Evolutionary conservation across 2,797 vertebrate species (phyloP), one percentile per base, ranked within the genome.

Genomic region (Hypotaenidia okinawae): DNA sequence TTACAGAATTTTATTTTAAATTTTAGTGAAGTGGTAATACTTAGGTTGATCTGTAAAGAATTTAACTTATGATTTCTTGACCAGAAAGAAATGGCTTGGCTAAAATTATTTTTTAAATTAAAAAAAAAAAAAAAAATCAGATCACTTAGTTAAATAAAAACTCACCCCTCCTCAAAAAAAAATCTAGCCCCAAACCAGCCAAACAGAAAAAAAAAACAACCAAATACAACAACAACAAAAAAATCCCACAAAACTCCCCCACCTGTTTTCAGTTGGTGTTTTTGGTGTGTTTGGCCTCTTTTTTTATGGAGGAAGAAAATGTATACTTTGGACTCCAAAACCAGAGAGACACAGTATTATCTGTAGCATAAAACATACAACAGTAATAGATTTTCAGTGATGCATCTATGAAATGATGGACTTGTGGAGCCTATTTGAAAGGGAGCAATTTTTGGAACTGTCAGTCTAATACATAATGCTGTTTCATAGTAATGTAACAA

Each of bases 111-210:
- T 77, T 77, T 24, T 14, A 89, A 89, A 62, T 55, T 77, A 17
- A 0, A 0, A 66, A 61, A 22, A 6, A 35, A 35, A 37, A 37
- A 37, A 39, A 12, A 77, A 64, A 39, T 47, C 19, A 57, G 19
- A 52, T 35, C 4, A 28, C 19, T 85, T 47, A 47, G 11, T 49
- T 23, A 49, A 23, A 23, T 10, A 49, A 49, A 49, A 49, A 49
- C 47, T 22, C 18, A 19, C 43, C 47, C 47, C 47, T 11, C 47
- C 47, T 12, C 16, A 37, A 22, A 49, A 49, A 47, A 49, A 49
- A 17, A 49, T 13, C 47, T 22, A 49, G 22, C 22, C 47, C 22
- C 5, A 49, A 49, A 23, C 22, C 47, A 49, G 22, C 22, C 47
- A 49, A 23, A 9, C 43, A 45, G 47, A 23, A 49, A 49, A 49